Evolutionary conservation across 2,113 vertebrate genomes (phyloP).

Genomic region (Turnix velox): DNA sequence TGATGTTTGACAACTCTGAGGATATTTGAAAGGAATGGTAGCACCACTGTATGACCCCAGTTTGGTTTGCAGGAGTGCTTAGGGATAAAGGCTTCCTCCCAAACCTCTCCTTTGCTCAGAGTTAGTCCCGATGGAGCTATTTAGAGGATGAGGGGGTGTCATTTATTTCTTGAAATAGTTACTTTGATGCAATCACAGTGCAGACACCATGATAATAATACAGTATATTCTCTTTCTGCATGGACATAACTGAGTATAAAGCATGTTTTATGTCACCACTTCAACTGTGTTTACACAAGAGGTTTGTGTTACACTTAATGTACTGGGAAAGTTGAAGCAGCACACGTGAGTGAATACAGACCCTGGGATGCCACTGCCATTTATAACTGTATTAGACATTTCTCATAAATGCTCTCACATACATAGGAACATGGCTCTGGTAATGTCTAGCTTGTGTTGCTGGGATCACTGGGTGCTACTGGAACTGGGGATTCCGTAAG

Average conservation of each 20-base stretch:
- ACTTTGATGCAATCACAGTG: neutral
- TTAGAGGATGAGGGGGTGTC: neutral
- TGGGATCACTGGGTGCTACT: neutral
- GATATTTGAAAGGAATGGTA: neutral
- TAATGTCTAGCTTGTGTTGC: neutral
- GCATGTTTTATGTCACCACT: accelerated
- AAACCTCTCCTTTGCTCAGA: neutral
- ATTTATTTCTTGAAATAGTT: neutral
- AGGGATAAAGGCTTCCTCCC: neutral
- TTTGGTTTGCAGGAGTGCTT: neutral
- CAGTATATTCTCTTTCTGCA: neutral
- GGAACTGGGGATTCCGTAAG: neutral
- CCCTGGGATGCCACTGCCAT: neutral
- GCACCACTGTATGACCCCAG: neutral
- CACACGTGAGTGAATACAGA: neutral
- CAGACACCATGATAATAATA: neutral
- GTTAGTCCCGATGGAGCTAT: neutral
- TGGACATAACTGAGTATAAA: neutral
- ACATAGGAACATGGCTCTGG: neutral
- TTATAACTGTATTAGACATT: neutral
- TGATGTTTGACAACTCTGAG: neutral
- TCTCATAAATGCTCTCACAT: neutral
- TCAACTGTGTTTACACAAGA: neutral
- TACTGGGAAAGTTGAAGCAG: neutral
- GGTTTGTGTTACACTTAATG: neutral